Evolutionary conservation across 2,888 invertebrate species (phyloP).

Genomic region (Malthinus flaveolus): DNA sequence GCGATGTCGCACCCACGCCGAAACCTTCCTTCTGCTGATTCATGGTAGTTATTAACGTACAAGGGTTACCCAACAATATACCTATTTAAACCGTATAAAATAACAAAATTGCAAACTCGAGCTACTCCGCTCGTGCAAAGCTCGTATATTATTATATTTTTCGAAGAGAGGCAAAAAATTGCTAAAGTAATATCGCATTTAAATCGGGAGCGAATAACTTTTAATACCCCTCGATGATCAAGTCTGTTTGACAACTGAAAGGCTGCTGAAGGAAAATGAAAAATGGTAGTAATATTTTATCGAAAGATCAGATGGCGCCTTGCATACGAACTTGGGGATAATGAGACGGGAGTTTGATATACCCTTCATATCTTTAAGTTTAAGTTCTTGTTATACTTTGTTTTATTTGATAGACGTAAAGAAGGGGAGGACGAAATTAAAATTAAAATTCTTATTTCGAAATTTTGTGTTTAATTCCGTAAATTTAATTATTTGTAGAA

Average conservation of each 20-base stretch:
- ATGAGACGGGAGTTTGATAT: slow-evolving; percentile 54
- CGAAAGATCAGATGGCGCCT: slow-evolving; percentile 57
- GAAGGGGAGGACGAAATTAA: slow-evolving; percentile 17
- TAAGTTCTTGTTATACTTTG: slow-evolving; percentile 16
- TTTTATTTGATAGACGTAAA: slow-evolving; percentile 19
- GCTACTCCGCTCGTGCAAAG: background rate
- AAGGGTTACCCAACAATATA: slow-evolving; percentile 39
- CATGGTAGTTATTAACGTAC: slow-evolving; percentile 47
- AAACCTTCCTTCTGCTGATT: slow-evolving; percentile 46
- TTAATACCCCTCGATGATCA: slow-evolving; percentile 44
- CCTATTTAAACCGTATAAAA: slow-evolving; percentile 31
- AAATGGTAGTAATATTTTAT: slow-evolving; percentile 58
- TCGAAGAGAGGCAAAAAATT: too few relatives aligned
- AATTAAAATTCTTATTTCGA: background rate
- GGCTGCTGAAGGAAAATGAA: slow-evolving; percentile 55
- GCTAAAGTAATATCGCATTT: slow-evolving; percentile 12
- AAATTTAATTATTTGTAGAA: background rate
- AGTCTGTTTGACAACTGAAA: slow-evolving; percentile 54
- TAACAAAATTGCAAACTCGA: slow-evolving; percentile 6
- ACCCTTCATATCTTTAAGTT: slow-evolving; percentile 41
- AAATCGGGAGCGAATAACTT: slow-evolving; percentile 18
- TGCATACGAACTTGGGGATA: slow-evolving; percentile 56
- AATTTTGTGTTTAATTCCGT: too few relatives aligned
- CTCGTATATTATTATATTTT: too few relatives aligned
- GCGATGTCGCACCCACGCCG: slow-evolving; percentile 48